Base-by-base conservation (phyloP, 2,888 invertebrate species). In the Ferdinandea cuprea region DNA sequence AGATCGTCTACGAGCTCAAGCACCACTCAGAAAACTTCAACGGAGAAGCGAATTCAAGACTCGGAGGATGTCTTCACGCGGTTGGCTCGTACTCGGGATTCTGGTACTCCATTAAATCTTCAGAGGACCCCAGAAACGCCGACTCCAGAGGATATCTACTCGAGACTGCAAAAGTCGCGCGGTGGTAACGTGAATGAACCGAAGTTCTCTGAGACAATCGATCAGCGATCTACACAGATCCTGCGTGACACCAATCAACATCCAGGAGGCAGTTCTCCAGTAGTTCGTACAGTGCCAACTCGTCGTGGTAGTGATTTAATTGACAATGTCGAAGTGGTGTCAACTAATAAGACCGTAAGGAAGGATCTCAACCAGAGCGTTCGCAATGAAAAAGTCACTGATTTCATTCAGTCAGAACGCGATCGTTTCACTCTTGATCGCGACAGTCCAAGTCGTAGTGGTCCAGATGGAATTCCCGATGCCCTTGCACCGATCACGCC, bases 281-380 rank as follows among this genome's bases (percentile, higher is more conserved):
- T 37, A 15, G n/a, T 52, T 11, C 48, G 72, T 7, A 65, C 42
- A 19, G 77, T 50, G 13, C 37, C 85, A 2, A 59, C 37, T 19
- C 61, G 74, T 11, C 85, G 68, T 17, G 76, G 85, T 0, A 87
- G 86, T 15, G 88, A 89, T 85, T 86, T 87, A 11, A 87, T 87
- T 9, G 91, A 90, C 54, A 89, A 88, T 74, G 87, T 86, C 8
- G 88, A 87, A 50, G 35, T 63, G 9, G 52, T 86, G 19, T 68
- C 71, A 1, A 50, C 35, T 0, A 85, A 79, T 15, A 74, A 17
- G 19, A 87, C 86, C 3, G 59, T 87, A 6, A 87, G 87, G 19
- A 87, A 87, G 25, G 87, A 87, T 63, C 71, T 86, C 30, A 86
- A 61, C 21, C 86, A 86, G 54, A 80, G n/a, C 4, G 59, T 79